Base-by-base conservation (phyloP, 2,113 vertebrate genomes). In the Lophochroa leadbeateri region DNA sequence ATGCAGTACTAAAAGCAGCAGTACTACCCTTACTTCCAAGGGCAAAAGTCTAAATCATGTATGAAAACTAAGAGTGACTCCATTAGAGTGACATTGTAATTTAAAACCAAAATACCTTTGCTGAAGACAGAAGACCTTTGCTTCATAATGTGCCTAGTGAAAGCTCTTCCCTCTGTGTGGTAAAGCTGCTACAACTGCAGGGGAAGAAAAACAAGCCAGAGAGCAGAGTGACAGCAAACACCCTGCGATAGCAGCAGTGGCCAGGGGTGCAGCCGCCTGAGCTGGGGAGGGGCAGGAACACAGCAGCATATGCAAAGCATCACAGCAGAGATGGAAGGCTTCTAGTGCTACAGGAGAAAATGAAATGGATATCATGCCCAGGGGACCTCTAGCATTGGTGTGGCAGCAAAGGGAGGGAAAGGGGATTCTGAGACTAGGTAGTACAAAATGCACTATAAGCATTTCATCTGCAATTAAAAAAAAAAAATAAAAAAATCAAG, bases 221-320 rank as follows among this genome's bases (percentile, higher is more conserved):
- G 12, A 11, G n/a, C 46, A 50, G 41, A 27, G 5, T 18, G 69
- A 37, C 17, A 70, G 60, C 53, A 41, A 24, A 64, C 11, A 9
- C 53, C 18, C 10, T 17, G 41, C 3, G 0, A 33, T 0, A 60
- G 49, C 71, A 50, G 41, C 37, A 6, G 33, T 14, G 11, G n/a
- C 47, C 3, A 6, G 29, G 29, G 31, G 5, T 18, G 21, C 57
- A 80, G 31, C 17, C 35, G 35, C 44, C 27, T 1, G 0, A 29
- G 47, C 31, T 77, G n/a, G 31, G 63, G 43, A 37, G 11, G 33
- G 41, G 44, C 79, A 71, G 29, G 21, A 37, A 24, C 39, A 9
- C 2, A 3, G 35, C 64, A 78, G 29, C 50, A 17, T 5, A 5
- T 28, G 16, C 47, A 52, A 80, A 58, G 11, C 64, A 41, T 24